phyloP scores from a whole-genome alignment of 2,888 invertebrate species.

The Andrena trimmerana region DNA sequence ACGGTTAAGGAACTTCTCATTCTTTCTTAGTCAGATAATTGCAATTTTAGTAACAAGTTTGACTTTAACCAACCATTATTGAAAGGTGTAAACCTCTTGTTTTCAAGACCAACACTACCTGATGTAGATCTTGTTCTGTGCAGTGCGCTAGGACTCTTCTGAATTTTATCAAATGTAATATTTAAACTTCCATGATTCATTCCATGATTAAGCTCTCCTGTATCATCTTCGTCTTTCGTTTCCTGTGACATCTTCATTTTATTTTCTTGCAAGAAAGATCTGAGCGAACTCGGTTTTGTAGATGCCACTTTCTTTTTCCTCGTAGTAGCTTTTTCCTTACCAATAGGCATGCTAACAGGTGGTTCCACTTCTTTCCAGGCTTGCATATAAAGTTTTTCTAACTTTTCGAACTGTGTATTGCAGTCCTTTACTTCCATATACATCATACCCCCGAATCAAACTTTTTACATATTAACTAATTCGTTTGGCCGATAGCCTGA shows the following conservation, averaged over 20 bases:
- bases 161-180: neutral
- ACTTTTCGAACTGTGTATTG: constrained; percentile 75
- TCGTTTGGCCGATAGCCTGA: constrained; percentile 92
- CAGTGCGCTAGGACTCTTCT: neutral
- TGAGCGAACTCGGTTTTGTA: constrained; percentile 68
- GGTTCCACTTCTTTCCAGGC: constrained; percentile 86
- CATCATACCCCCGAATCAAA: constrained; percentile 95
- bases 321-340: constrained; percentile 44
- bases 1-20: constrained; percentile 72
- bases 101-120: no score
- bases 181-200: neutral
- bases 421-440: constrained; percentile 88
- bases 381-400: constrained; percentile 68
- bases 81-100: constrained; percentile 11
- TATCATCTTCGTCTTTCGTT: neutral
- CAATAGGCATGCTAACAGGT: constrained; percentile 44
- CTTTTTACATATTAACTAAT: constrained; percentile 91
- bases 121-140: constrained; percentile 33
- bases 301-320: constrained; percentile 48
- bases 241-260: constrained; percentile 68
- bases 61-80: constrained; percentile 43
- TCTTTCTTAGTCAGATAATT: constrained; percentile 64
- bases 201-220: neutral
- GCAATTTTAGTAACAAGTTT: constrained; percentile 60
- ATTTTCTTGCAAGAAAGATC: constrained; percentile 72